Conservation (phyloP, 2,888 invertebrate genomes). For the Drosophila fungiperda region DNA sequence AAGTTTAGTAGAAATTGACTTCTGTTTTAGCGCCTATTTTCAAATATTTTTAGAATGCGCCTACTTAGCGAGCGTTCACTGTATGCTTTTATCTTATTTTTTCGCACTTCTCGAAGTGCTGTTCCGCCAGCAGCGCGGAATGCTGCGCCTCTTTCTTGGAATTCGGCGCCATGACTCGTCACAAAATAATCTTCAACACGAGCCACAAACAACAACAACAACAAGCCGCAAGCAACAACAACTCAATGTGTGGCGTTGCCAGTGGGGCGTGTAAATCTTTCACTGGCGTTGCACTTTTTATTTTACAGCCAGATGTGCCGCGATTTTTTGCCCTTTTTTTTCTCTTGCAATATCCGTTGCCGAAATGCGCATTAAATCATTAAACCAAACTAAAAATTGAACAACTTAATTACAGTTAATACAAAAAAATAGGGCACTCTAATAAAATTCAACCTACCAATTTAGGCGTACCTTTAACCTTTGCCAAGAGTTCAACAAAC, state of each 20-base stretch:
- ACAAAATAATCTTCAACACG: constrained; percentile 49
- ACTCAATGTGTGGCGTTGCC: constrained; percentile 8
- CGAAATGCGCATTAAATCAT: constrained; percentile 44
- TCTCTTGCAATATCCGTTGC: constrained; percentile 56
- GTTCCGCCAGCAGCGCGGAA: constrained; percentile 50
- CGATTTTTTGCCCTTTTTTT: constrained; percentile 14
- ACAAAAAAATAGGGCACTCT: constrained; percentile 9
- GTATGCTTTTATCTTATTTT: constrained; percentile 30
- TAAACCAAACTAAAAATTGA: constrained; percentile 10
- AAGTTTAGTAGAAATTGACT: too few relatives aligned
- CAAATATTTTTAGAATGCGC: background rate
- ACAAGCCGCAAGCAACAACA: constrained; percentile 1
- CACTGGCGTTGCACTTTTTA: constrained; percentile 55
- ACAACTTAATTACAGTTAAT: constrained; percentile 41
- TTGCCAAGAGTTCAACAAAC: constrained; percentile 50
- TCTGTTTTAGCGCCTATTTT: too few relatives aligned
- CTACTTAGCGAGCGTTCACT: background rate
- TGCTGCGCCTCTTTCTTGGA: constrained; percentile 77
- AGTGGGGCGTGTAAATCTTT: constrained; percentile 67
- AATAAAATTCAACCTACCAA: background rate
- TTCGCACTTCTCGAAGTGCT: constrained; percentile 66
- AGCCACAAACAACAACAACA: constrained; percentile 16
- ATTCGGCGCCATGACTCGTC: constrained; percentile 73
- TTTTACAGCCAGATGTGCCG: constrained; percentile 55
- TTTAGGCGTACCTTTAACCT: constrained; percentile 2